Evolutionary conservation across 2,113 vertebrate genomes (phyloP).

Genomic region (Orycteropus afer): DNA sequence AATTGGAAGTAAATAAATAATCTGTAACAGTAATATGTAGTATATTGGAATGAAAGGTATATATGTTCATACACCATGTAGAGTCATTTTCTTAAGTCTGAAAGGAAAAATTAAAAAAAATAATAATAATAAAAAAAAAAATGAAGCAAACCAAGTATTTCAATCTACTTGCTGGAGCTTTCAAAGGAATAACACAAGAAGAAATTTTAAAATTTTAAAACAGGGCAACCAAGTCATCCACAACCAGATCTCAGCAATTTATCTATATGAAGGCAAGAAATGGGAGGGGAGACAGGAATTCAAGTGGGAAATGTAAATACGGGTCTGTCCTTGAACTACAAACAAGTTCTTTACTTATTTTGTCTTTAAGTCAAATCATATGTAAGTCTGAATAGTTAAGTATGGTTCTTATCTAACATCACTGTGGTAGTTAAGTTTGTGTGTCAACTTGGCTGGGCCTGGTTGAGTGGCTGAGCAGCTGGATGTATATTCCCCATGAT

Average conservation of each 20-base stretch:
- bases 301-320: slow-evolving; percentile 1
- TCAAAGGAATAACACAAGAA: background rate
- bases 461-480: too few relatives aligned
- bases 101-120: background rate
- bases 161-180: slow-evolving; percentile 16
- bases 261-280: background rate
- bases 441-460: too few relatives aligned
- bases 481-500: too few relatives aligned
- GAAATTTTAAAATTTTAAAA: background rate
- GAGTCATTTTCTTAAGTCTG: slow-evolving; percentile 1
- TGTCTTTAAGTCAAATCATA: too few relatives aligned
- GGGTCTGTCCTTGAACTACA: too few relatives aligned
- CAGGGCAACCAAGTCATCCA: background rate
- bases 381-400: too few relatives aligned
- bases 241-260: background rate
- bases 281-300: background rate
- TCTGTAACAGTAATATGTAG: background rate
- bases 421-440: too few relatives aligned
- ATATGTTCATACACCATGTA: background rate
- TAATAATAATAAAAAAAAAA: background rate
- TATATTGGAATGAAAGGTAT: background rate
- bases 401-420: too few relatives aligned
- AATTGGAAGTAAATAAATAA: slow-evolving; percentile 36
- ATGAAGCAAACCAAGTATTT: background rate
- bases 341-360: too few relatives aligned